Conservation (phyloP, 2,797 vertebrate species). For the Semaprochilodus insignis region DNA sequence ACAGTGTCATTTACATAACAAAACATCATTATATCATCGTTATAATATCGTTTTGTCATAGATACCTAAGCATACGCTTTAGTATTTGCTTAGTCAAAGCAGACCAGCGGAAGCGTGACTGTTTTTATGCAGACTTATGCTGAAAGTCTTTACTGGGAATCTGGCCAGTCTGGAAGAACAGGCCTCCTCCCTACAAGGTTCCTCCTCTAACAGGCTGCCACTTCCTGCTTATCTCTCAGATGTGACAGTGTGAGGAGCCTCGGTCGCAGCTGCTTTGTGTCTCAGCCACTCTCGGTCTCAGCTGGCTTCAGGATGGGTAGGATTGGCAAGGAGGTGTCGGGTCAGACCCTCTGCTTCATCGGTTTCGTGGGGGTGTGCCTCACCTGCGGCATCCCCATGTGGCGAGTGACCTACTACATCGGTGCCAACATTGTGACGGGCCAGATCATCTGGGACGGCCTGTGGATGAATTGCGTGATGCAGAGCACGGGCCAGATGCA, state of each 20-base stretch:
- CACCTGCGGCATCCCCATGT: conserved; percentile 78
- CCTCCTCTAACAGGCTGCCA: conserved; percentile 52
- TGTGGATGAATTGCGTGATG: conserved; percentile 86
- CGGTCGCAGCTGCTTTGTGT: neutral
- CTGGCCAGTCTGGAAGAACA: conserved; percentile 69
- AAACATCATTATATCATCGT: too few species aligned
- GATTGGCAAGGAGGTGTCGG: conserved; percentile 74
- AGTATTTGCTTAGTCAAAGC: neutral
- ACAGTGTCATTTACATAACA: too few species aligned
- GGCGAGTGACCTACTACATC: conserved; percentile 78
- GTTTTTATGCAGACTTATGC: neutral
- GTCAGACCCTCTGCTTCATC: conserved; percentile 73
- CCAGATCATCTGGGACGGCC: conserved; percentile 81
- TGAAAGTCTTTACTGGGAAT: conserved; percentile 53
- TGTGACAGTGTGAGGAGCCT: neutral
- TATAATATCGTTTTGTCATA: too few species aligned
- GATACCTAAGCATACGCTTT: neutral
- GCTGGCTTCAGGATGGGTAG: conserved; percentile 73
- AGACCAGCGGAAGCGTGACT: neutral
- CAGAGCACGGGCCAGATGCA: conserved; percentile 86
- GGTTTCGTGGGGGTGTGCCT: conserved; percentile 73
- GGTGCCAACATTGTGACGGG: conserved; percentile 83
- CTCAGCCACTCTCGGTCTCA: neutral
- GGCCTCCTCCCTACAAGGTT: conserved; percentile 60
- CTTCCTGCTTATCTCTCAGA: conserved; percentile 51